These are phyloP conservation scores for Python bivittatus DNA, from an alignment of 2,113 vertebrate genomes.

Conservation along the genomic window DNA sequence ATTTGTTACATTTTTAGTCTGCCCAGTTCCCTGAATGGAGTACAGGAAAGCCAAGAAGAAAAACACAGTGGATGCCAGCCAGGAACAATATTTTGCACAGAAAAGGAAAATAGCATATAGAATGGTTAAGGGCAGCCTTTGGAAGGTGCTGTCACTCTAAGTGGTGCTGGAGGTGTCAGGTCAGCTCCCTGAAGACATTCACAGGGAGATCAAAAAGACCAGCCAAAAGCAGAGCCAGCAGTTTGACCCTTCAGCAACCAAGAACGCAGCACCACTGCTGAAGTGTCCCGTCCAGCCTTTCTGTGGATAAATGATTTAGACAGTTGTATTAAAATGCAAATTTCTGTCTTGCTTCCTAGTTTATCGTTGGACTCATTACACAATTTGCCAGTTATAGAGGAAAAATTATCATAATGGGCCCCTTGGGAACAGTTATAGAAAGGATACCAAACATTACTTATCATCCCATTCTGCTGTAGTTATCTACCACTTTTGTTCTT, in stretches of 20 bases:
- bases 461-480: conserved; percentile 71
- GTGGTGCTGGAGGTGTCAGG: not conserved
- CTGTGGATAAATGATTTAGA: conserved; percentile 73
- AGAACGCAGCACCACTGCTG: not conserved
- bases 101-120: not conserved
- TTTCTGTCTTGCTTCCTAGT: conserved; percentile 84
- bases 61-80: not conserved
- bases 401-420: conserved; percentile 86
- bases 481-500: conserved; percentile 71
- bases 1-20: not conserved
- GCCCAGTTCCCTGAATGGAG: not conserved
- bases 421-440: conserved; percentile 78
- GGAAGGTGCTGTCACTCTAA: not conserved
- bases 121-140: not conserved
- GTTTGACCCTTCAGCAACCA: not conserved
- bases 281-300: conserved; percentile 42
- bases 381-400: conserved; percentile 84
- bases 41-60: not conserved
- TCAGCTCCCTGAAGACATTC: not conserved
- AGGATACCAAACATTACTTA: conserved; percentile 76
- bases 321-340: conserved; percentile 92
- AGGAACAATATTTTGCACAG: not conserved
- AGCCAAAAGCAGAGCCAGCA: not conserved
- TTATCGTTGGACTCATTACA: conserved; percentile 84
- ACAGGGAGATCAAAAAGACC: not conserved